These are phyloP conservation scores for Oncorhynchus gorbuscha DNA, from an alignment of 2,113 vertebrate species.

Conservation along the genomic window DNA sequence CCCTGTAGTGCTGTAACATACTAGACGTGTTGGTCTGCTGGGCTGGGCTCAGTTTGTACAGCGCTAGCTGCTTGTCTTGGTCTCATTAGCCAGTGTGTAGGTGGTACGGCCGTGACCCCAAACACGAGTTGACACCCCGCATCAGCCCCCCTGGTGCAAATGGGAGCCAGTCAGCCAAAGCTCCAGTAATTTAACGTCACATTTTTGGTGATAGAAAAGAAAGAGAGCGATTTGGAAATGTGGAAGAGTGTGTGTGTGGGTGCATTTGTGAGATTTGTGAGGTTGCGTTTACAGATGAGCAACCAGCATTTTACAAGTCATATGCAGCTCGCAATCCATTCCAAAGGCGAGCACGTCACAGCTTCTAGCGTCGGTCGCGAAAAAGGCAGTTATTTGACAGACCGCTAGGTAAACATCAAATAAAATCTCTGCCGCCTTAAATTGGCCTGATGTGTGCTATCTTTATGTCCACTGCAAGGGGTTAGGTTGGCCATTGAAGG, in stretches of 20 bases:
- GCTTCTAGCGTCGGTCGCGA: background rate
- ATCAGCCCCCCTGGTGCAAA: no score
- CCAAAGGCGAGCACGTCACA: constrained; percentile 13
- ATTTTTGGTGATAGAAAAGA: no score
- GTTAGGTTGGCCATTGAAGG: constrained; percentile 29
- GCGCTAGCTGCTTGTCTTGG: no score
- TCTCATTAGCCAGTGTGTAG: no score
- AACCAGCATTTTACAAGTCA: constrained; percentile 40
- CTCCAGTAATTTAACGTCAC: no score
- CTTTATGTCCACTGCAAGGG: constrained; percentile 11
- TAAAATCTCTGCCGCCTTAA: background rate
- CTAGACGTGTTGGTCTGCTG: no score
- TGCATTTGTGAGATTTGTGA: background rate
- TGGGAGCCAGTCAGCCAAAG: no score
- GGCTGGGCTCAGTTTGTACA: no score
- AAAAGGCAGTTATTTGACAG: background rate
- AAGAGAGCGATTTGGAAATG: no score
- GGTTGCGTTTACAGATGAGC: constrained; percentile 13
- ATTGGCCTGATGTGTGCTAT: constrained; percentile 6
- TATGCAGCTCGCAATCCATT: constrained; percentile 19
- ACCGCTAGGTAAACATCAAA: background rate
- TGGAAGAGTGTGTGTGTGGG: background rate
- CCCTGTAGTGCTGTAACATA: background rate
- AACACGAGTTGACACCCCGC: no score
- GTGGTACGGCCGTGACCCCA: no score